Evolutionary conservation across 1,140 invertebrate genomes (phyloP).

Genomic region (Hormaphis cornu): DNA sequence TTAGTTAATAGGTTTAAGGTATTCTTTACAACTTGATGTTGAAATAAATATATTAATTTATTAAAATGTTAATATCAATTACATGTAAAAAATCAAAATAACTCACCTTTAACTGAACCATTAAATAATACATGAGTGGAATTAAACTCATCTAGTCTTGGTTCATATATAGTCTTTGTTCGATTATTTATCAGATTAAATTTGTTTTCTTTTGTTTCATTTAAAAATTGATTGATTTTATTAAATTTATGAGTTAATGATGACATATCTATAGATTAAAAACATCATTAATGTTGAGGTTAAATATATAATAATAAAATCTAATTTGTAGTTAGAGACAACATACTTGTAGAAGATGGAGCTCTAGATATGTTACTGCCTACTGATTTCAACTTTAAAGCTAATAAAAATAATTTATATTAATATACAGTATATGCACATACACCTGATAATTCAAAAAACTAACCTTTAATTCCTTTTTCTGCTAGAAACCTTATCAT

Average conservation of each 20-base stretch:
- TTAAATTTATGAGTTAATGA: conserved; percentile 7
- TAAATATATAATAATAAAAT: not conserved
- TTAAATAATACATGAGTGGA: not conserved
- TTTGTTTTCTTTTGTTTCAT: not conserved
- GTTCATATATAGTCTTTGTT: not conserved
- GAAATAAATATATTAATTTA: too few species aligned
- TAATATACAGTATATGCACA: not conserved
- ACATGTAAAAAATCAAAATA: too few species aligned
- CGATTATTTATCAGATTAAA: not conserved
- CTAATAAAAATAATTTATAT: not conserved
- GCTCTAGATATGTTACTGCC: not conserved
- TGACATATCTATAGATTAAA: not conserved
- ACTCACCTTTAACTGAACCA: not conserved
- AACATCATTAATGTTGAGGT: not conserved
- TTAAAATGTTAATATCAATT: too few species aligned
- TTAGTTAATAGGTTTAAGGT: too few species aligned
- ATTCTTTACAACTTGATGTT: too few species aligned
- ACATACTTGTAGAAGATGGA: not conserved
- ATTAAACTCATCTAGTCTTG: not conserved
- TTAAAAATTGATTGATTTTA: not conserved
- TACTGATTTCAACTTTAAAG: conserved; percentile 12
- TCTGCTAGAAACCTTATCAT: conserved; percentile 9
- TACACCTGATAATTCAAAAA: not conserved
- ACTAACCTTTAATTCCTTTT: conserved; percentile 3
- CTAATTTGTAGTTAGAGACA: not conserved